phyloP scores from a whole-genome alignment of 2,113 vertebrate genomes.

The Mus pahari region DNA sequence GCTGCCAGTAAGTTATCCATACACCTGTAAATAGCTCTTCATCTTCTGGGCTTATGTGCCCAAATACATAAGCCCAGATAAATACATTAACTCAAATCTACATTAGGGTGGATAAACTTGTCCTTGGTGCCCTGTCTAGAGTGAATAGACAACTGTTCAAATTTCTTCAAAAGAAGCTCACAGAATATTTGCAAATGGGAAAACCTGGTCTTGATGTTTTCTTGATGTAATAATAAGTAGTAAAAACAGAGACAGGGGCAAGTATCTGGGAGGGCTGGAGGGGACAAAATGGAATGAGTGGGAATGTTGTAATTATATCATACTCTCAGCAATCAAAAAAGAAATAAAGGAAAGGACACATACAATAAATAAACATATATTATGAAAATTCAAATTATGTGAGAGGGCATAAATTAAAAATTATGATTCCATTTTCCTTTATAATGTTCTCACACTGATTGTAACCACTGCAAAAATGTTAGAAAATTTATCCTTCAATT shows the following conservation, averaged over 20 bases:
- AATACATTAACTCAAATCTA: not conserved
- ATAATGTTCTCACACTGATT: not conserved
- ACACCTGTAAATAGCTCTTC: not conserved
- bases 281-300: not conserved
- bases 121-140: no score
- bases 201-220: constrained; percentile 52
- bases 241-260: not conserved
- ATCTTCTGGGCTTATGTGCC: no score
- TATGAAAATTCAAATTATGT: constrained; percentile 59
- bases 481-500: not conserved
- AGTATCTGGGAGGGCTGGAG: no score
- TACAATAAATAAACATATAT: constrained; percentile 56
- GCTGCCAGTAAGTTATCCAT: not conserved
- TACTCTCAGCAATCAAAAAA: not conserved
- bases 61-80: not conserved
- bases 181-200: constrained; percentile 40
- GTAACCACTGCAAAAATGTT: not conserved
- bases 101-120: not conserved
- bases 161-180: not conserved
- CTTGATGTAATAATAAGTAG: not conserved
- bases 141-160: not conserved
- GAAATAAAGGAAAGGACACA: constrained; percentile 57
- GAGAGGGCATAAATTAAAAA: not conserved
- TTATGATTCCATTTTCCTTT: not conserved
- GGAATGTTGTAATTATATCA: not conserved